A percentile compares a stretch with the other conserved stretches of the same genome.
Evolutionary conservation across 2,797 vertebrate genomes (phyloP).

Genomic region (Bufotes viridis): DNA sequence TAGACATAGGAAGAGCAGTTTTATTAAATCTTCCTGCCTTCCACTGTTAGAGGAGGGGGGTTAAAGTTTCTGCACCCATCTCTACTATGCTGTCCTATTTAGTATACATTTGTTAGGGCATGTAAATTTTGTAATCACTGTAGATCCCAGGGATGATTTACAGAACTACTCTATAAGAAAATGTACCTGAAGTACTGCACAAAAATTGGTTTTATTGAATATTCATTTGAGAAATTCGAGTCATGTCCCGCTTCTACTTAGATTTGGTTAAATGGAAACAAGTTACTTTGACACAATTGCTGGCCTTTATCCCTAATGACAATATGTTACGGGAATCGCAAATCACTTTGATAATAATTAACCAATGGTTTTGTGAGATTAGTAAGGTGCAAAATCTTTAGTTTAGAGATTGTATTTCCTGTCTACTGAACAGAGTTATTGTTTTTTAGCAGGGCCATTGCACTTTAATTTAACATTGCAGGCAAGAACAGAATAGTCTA

Average conservation of each 20-base stretch:
- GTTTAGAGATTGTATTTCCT: conserved; percentile 50
- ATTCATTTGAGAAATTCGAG: neutral
- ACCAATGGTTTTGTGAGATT: conserved; percentile 21
- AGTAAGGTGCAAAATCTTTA: conserved; percentile 25
- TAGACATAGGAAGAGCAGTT: too few relatives aligned
- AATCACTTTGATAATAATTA: conserved; percentile 52
- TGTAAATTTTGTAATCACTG: neutral
- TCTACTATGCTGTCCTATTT: neutral
- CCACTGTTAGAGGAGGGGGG: neutral
- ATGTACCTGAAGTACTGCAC: neutral
- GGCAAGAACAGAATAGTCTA: conserved; percentile 1
- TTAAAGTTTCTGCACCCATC: neutral
- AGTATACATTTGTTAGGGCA: neutral
- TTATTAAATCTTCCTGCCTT: too few relatives aligned
- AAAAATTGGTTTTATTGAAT: neutral
- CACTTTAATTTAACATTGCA: conserved; percentile 46
- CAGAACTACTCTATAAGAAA: neutral
- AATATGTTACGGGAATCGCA: conserved; percentile 42
- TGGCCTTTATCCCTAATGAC: neutral
- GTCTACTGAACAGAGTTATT: conserved; percentile 58
- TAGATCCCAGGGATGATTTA: conserved; percentile 12
- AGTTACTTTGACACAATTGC: conserved; percentile 2
- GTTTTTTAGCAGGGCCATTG: conserved; percentile 40
- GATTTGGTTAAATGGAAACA: conserved; percentile 5
- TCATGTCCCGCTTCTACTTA: neutral